phyloP scores from a whole-genome alignment of 2,113 vertebrate genomes.

The Elaphurus davidianus region DNA sequence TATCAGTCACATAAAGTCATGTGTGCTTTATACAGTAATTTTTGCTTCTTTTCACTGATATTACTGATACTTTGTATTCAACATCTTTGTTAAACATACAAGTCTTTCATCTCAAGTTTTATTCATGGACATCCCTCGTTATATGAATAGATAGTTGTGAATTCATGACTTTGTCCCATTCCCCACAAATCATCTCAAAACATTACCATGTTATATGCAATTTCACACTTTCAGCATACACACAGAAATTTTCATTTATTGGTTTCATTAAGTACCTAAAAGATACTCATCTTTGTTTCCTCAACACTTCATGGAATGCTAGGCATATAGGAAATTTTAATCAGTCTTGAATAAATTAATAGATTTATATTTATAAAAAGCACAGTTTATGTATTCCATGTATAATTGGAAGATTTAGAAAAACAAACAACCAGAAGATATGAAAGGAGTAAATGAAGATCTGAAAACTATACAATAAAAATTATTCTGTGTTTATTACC shows the following conservation, averaged over 20 bases:
- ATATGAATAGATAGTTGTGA: background rate
- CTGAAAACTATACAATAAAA: background rate
- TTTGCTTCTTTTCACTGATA: background rate
- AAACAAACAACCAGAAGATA: background rate
- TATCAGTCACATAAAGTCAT: background rate
- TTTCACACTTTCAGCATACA: background rate
- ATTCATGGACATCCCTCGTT: background rate
- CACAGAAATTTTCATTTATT: background rate
- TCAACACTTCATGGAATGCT: conserved; percentile 14
- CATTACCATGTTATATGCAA: background rate
- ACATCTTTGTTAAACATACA: background rate
- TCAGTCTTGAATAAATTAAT: conserved; percentile 33
- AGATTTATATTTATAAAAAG: background rate
- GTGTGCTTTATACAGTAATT: background rate
- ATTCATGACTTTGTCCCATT: background rate
- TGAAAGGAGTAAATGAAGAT: background rate
- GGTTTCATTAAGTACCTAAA: background rate
- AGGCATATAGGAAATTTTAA: background rate
- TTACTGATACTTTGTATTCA: background rate
- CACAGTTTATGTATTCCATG: background rate
- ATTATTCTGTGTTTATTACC: background rate
- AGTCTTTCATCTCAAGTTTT: background rate
- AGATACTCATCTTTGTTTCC: background rate
- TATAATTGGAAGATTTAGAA: background rate
- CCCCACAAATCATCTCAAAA: background rate